phyloP scores from a whole-genome alignment of 23 tunicate genomes.

The Oikopleura dioica region DNA sequence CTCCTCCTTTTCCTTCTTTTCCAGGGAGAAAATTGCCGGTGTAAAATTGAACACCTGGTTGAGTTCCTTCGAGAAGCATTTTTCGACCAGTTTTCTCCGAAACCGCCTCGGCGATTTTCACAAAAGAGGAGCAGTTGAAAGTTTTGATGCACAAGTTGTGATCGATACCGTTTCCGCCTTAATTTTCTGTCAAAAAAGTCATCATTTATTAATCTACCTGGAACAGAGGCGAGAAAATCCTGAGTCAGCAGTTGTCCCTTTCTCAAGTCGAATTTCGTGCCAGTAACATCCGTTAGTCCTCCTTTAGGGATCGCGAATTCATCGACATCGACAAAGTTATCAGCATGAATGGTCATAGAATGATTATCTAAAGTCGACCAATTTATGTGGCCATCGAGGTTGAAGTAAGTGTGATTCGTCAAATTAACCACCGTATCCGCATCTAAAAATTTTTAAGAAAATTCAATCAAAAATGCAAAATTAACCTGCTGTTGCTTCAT shows the following conservation, averaged over 20 bases:
- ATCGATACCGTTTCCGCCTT: conserved; percentile 33
- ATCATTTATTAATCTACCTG: conserved; percentile 1
- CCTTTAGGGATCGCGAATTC: conserved; percentile 18
- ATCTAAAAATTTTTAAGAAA: no score
- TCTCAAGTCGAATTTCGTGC: conserved; percentile 43
- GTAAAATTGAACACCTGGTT: conserved; percentile 75
- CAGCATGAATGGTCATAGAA: background rate
- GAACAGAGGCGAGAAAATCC: conserved; percentile 20
- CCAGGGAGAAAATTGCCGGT: conserved; percentile 62
- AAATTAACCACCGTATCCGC: conserved; percentile 46
- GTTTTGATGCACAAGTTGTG: conserved; percentile 33
- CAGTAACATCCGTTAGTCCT: conserved; percentile 23
- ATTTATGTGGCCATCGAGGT: conserved; percentile 77
- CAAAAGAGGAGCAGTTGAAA: background rate
- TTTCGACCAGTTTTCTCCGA: conserved; percentile 34
- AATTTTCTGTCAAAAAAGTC: background rate
- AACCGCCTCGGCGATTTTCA: conserved; percentile 15
- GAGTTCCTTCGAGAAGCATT: conserved; percentile 35
- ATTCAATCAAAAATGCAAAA: no score
- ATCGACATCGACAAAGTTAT: background rate
- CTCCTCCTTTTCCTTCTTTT: conserved; percentile 24
- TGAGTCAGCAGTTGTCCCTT: conserved; percentile 22
- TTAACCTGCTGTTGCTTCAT: conserved; percentile 32
- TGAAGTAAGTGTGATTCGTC: conserved; percentile 75
- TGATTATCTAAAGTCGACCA: background rate